Percentiles rank a stretch among this genome's conserved stretches.
These are phyloP conservation scores for Brachylomia viminalis DNA, from an alignment of 2,888 invertebrate species.

Conservation along the genomic window DNA sequence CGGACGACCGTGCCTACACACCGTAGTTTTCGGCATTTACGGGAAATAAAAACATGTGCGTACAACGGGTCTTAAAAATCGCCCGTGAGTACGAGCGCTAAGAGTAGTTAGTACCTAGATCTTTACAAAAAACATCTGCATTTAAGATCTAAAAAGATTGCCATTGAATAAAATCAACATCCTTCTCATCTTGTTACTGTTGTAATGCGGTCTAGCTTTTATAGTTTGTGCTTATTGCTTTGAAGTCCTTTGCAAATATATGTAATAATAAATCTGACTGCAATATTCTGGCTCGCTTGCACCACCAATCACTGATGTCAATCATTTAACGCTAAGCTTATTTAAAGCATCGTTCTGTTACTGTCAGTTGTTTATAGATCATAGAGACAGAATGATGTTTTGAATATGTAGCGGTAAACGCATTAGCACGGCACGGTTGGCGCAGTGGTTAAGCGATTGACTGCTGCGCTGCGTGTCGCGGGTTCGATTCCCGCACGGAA, in stretches of 20 bases:
- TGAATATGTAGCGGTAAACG: neutral
- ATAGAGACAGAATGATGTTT: neutral
- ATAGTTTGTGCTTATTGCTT: neutral
- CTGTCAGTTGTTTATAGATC: neutral
- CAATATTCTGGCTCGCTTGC: neutral
- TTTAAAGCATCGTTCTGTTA: neutral
- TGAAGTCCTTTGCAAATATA: neutral
- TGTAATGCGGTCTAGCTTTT: neutral
- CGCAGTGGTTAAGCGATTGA: too few species aligned
- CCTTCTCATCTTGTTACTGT: neutral
- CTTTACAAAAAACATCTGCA: conserved; percentile 24
- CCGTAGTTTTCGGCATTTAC: too few species aligned
- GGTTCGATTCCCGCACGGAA: too few species aligned
- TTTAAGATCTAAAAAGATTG: conserved; percentile 26
- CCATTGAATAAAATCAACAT: conserved; percentile 20
- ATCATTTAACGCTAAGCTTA: neutral
- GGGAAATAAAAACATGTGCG: too few species aligned
- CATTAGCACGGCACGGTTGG: too few species aligned
- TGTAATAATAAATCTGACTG: neutral
- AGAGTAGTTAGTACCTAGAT: neutral
- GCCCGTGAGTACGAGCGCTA: neutral
- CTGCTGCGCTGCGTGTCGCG: too few species aligned
- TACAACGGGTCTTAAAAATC: neutral
- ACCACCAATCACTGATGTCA: neutral
- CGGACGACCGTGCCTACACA: too few species aligned